A percentile compares a stretch with the other conserved stretches of the same genome.
phyloP scores from a whole-genome alignment of 2,797 vertebrate species.

The Rousettus madagascariensis region DNA sequence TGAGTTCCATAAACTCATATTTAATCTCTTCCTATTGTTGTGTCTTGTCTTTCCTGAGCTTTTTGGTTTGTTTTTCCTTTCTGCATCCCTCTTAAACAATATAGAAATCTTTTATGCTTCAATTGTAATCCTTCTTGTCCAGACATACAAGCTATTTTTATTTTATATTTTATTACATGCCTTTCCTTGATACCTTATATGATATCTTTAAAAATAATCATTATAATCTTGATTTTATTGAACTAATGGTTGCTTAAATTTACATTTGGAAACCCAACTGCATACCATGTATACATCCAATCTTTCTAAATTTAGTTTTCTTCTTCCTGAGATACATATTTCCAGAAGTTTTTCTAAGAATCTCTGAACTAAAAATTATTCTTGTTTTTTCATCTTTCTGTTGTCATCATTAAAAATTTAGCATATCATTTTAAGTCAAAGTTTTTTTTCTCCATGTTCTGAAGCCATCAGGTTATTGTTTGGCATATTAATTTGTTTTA shows the following conservation, averaged over 20 bases:
- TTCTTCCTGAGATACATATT: background rate
- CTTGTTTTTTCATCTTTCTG: background rate
- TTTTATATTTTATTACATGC: background rate
- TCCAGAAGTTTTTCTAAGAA: conserved; percentile 3
- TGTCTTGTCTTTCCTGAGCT: background rate
- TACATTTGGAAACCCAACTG: background rate
- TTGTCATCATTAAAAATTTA: background rate
- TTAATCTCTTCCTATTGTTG: background rate
- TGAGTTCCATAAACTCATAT: background rate
- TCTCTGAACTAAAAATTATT: background rate
- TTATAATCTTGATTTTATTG: conserved; percentile 7
- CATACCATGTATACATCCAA: background rate
- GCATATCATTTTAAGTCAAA: background rate
- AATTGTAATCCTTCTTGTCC: background rate
- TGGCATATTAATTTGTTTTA: background rate
- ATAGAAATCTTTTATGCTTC: background rate
- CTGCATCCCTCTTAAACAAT: background rate
- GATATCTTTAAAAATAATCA: background rate
- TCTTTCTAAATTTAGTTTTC: background rate
- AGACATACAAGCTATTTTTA: background rate
- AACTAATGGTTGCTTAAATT: background rate
- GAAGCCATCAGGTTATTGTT: background rate
- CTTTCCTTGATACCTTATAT: background rate
- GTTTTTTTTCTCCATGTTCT: background rate
- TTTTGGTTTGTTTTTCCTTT: background rate